Base-by-base conservation (phyloP, 2,888 invertebrate genomes). In the Tridacna gigas region DNA sequence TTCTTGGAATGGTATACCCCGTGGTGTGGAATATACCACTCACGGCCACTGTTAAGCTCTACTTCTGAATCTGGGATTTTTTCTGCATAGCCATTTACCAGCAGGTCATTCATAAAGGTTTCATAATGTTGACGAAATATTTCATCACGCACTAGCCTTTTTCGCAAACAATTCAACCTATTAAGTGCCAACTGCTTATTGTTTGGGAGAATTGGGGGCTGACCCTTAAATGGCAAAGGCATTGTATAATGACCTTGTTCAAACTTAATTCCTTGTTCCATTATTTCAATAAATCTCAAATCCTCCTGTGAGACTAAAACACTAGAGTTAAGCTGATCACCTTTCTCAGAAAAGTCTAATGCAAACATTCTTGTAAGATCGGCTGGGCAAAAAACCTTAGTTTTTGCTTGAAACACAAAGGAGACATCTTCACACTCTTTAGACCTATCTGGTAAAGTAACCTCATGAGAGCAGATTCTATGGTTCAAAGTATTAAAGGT, bases 211-310 rank as follows among this genome's bases (percentile, higher is more conserved):
- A 9, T 5, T 0, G 65, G 74, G 12, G 22, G 5, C 0, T 37
- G 28, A 28, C 73, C 28, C 45, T 61, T 77, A 51, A 88, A 83
- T 20, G 84, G 87, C 20, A 87, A 28, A 26, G 84, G 79, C 77
- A 86, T 80, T 0, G 47, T 25, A 65, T 82, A 84, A 37, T 79
- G 78, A n/a, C 77, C 77, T 60, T 78, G 48, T 18, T 20, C 47
- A 7, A 45, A 66, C 25, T 13, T 37, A 11, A 83, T 80, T 22
- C 47, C 67, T 18, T 77, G 20, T 26, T n/a, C 51, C 80, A 48
- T 9, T 45, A 28, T 1, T 28, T 26, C 22, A 83, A 18, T n/a
- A 80, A 86, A 18, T 18, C 37, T 63, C 77, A 25, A 48, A 73
- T 63, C 61, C 77, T 22, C 65, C 47, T 28, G 65, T 20, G 63